These are phyloP conservation scores for Eugnorisma glareosa DNA, from an alignment of 2,888 invertebrate species.

Conservation along the genomic window DNA sequence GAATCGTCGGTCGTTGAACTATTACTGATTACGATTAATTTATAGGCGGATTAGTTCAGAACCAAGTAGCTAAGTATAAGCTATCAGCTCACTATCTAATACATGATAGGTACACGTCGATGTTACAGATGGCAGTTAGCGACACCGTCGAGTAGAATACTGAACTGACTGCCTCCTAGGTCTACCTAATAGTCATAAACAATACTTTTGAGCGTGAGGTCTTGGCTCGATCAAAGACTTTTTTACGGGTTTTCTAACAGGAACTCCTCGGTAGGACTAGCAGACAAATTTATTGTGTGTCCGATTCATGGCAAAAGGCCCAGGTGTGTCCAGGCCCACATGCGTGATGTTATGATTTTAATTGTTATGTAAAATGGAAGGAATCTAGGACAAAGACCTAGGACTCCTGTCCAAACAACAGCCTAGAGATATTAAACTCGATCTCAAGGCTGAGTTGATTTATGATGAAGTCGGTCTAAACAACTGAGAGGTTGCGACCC, in stretches of 20 bases:
- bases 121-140: background rate
- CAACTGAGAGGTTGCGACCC: conserved; percentile 45
- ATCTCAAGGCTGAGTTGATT: conserved; percentile 39
- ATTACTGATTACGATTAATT: conserved; percentile 14
- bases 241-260: background rate
- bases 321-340: too few species aligned
- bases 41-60: background rate
- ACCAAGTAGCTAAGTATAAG: background rate
- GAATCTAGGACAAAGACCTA: background rate
- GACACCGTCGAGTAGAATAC: too few species aligned
- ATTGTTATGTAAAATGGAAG: background rate
- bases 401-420: conserved; percentile 1
- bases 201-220: background rate
- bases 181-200: background rate
- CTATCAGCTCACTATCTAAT: background rate
- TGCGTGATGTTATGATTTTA: background rate
- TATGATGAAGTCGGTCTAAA: conserved; percentile 40
- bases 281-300: background rate
- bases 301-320: background rate
- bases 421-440: conserved; percentile 23
- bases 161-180: too few species aligned
- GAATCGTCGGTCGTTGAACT: conserved; percentile 13
- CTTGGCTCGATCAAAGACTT: background rate
- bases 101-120: background rate
- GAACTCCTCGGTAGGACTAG: background rate